Conservation (phyloP, 2,797 vertebrate genomes). For the Xiphorhynchus erythropygius region DNA sequence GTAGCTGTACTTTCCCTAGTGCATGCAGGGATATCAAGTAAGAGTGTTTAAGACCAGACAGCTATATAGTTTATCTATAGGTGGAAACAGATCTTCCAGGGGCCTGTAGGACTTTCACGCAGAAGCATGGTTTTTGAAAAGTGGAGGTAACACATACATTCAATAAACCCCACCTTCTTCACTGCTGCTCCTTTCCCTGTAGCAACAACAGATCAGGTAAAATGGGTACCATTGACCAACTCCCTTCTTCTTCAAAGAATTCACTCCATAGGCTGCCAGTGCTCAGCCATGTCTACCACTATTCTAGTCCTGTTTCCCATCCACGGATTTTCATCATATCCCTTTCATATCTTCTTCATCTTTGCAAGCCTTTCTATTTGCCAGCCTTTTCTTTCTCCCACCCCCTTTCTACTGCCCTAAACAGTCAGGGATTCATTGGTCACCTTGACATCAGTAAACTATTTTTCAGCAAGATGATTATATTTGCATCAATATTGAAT, state of each 20-base stretch:
- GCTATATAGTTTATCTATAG: not conserved
- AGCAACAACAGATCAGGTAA: not conserved
- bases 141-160: not conserved
- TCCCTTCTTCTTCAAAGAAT: not conserved
- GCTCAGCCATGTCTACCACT: not conserved
- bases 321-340: not conserved
- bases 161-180: not conserved
- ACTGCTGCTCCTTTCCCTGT: not conserved
- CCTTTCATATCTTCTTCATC: not conserved
- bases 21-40: not conserved
- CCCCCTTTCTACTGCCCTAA: not conserved
- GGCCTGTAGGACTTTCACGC: not conserved
- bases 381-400: not conserved
- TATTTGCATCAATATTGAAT: not conserved
- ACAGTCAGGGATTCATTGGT: not conserved
- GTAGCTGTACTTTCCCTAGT: not conserved
- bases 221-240: not conserved
- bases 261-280: not conserved
- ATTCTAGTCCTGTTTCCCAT: not conserved
- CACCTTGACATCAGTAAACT: not conserved
- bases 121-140: not conserved
- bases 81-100: constrained; percentile 25
- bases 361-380: not conserved
- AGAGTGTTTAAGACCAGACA: not conserved
- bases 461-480: not conserved